phyloP scores from a whole-genome alignment of 2,797 vertebrate species.

The Pitangus sulphuratus region DNA sequence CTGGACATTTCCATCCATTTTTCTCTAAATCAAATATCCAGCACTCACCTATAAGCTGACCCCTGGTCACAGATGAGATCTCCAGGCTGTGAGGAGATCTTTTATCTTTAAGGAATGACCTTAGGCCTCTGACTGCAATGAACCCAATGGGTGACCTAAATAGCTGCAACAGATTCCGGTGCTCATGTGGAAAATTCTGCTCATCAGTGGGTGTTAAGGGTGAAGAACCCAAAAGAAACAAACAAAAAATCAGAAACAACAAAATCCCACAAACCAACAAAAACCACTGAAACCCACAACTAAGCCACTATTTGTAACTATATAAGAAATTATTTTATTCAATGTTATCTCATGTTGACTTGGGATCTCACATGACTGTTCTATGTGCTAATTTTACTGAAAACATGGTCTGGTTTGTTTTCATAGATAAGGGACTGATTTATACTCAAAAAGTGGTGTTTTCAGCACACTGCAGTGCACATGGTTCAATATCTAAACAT shows the following conservation, averaged over 20 bases:
- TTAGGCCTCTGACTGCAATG: not conserved
- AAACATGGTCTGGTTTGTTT: not conserved
- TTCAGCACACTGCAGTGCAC: not conserved
- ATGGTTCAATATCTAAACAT: not conserved
- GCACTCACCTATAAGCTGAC: not conserved
- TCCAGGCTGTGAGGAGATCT: not conserved
- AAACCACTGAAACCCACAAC: not conserved
- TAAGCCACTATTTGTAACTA: accelerated
- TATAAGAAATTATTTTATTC: not conserved
- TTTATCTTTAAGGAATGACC: not conserved
- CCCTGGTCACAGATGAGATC: not conserved
- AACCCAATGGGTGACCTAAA: not conserved
- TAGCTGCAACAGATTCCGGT: not conserved
- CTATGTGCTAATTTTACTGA: not conserved
- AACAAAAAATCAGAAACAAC: not conserved
- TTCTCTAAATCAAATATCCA: not conserved
- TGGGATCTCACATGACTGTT: not conserved
- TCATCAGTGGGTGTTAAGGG: not conserved
- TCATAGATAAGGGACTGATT: not conserved
- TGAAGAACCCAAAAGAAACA: not conserved
- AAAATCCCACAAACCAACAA: not conserved
- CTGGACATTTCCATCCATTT: not conserved
- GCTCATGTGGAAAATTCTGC: not conserved
- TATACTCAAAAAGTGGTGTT: not conserved
- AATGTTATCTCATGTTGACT: not conserved